Evolutionary conservation across 2,113 vertebrate species (phyloP).

Genomic region (Corydoras sp.): DNA sequence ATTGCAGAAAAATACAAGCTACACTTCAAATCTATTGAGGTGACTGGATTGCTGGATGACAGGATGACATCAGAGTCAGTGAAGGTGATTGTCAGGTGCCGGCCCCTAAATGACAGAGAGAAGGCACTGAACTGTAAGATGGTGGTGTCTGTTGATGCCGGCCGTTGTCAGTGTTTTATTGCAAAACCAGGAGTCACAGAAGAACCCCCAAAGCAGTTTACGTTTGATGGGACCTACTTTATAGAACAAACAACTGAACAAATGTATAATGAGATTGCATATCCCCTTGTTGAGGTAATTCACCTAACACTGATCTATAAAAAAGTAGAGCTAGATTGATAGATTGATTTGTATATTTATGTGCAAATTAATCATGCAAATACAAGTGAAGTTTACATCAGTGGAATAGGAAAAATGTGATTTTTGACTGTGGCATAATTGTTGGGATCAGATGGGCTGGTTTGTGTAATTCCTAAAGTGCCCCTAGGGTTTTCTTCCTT

Average conservation of each 20-base stretch:
- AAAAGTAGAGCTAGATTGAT: too few species aligned
- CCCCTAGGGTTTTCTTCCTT: background rate
- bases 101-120: slow-evolving; percentile 73
- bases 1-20: slow-evolving; percentile 7
- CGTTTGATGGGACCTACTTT: slow-evolving; percentile 77
- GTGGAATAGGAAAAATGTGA: too few species aligned
- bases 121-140: slow-evolving; percentile 60
- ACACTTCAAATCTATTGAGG: background rate
- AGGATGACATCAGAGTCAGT: slow-evolving; percentile 74
- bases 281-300: slow-evolving; percentile 79
- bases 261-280: slow-evolving; percentile 83
- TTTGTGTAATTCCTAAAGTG: too few species aligned
- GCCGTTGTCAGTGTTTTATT: slow-evolving; percentile 74
- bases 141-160: slow-evolving; percentile 66
- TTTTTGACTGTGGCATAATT: too few species aligned
- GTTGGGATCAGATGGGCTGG: too few species aligned
- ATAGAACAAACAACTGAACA: slow-evolving; percentile 75
- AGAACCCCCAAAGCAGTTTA: slow-evolving; percentile 81
- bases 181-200: slow-evolving; percentile 56
- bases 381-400: too few species aligned
- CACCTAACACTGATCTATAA: background rate
- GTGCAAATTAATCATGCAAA: too few species aligned
- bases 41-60: background rate
- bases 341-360: too few species aligned
- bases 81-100: slow-evolving; percentile 78